phyloP scores from a whole-genome alignment of 2,113 vertebrate species.

The Nettapus auritus region DNA sequence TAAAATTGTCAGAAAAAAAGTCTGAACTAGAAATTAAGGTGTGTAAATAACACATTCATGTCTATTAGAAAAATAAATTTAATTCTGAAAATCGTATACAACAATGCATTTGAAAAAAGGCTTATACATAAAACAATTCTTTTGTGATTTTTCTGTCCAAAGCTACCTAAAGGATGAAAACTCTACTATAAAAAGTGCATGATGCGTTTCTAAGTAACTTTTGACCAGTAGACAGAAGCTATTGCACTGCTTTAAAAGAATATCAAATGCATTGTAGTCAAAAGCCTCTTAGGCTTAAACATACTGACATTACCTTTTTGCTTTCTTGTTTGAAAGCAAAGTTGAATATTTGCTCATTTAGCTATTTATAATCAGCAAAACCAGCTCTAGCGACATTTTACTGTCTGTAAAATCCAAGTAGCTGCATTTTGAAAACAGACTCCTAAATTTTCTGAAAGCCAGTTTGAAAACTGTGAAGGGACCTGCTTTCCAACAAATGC shows the following conservation, averaged over 20 bases:
- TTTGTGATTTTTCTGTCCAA: not conserved
- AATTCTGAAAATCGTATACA: not conserved
- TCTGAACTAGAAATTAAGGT: not conserved
- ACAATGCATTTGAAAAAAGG: not conserved
- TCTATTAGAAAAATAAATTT: conserved; percentile 5
- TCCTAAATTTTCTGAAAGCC: not conserved
- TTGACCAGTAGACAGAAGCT: not conserved
- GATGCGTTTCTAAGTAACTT: not conserved
- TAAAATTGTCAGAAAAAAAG: not conserved
- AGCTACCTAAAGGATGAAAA: not conserved
- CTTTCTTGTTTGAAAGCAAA: not conserved
- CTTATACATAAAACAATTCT: not conserved
- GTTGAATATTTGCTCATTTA: not conserved
- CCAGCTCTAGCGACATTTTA: not conserved
- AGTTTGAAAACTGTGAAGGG: not conserved
- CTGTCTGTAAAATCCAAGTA: not conserved
- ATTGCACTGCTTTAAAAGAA: not conserved
- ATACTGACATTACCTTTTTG: not conserved
- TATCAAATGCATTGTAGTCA: not conserved
- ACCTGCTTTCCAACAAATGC: not conserved
- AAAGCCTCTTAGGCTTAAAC: not conserved
- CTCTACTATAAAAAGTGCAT: not conserved
- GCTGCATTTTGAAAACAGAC: not conserved
- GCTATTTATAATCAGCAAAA: not conserved
- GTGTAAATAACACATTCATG: not conserved